These are phyloP conservation scores for Drosophila lini DNA, from an alignment of 1,140 invertebrate species.

Conservation along the genomic window DNA sequence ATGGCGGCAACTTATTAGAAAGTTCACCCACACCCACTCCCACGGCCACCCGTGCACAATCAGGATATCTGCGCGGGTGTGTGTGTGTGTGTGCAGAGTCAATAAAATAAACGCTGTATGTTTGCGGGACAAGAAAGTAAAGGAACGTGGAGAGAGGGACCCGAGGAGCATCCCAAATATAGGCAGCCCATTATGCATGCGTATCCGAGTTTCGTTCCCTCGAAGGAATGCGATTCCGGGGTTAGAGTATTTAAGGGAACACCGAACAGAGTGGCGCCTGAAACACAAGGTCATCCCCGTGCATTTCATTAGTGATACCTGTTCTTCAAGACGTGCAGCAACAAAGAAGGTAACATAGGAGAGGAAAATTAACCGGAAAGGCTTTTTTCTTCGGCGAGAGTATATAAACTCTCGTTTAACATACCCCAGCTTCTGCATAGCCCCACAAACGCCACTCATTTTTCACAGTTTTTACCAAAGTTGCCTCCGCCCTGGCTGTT, in stretches of 20 bases:
- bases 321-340: not conserved
- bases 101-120: slow-evolving; percentile 80
- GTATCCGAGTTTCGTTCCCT: slow-evolving; percentile 53
- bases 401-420: slow-evolving; percentile 33
- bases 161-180: slow-evolving; percentile 54
- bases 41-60: slow-evolving; percentile 23
- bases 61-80: slow-evolving; percentile 31
- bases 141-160: not conserved
- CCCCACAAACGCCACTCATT: slow-evolving; percentile 59
- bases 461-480: slow-evolving; percentile 64
- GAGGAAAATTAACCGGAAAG: slow-evolving; percentile 1
- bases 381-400: slow-evolving; percentile 16
- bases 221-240: slow-evolving; percentile 18
- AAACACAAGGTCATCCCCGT: not conserved
- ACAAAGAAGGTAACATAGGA: not conserved
- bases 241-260: slow-evolving; percentile 11
- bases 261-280: not conserved
- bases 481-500: slow-evolving; percentile 18
- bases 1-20: slow-evolving; percentile 79
- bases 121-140: slow-evolving; percentile 50
- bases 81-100: slow-evolving; percentile 61
- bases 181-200: slow-evolving; percentile 72
- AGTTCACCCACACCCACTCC: slow-evolving; percentile 50
- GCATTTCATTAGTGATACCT: not conserved
- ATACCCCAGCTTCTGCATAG: not conserved